A percentile compares a stretch with the other conserved stretches of the same genome.
phyloP scores from a whole-genome alignment of 2,113 vertebrate genomes.

The Morone saxatilis region DNA sequence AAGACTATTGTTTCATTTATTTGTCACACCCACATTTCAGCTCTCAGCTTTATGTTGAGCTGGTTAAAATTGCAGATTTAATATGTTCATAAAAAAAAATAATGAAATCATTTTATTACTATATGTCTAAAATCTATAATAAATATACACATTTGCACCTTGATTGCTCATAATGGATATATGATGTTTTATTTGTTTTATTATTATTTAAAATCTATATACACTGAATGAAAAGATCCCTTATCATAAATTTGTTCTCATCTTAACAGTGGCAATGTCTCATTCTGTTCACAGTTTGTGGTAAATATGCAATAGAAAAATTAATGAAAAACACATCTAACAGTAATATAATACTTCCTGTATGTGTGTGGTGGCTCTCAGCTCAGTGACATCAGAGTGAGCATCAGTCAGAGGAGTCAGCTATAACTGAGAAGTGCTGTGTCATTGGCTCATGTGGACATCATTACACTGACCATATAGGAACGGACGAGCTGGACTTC shows the following conservation, averaged over 20 bases:
- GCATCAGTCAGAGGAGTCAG: background rate
- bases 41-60: background rate
- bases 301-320: background rate
- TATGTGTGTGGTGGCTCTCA: background rate
- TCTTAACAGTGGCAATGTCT: background rate
- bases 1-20: background rate
- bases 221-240: background rate
- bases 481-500: slow-evolving; percentile 5
- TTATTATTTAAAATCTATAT: background rate
- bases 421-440: slow-evolving; percentile 15
- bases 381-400: slow-evolving; percentile 4
- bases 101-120: background rate
- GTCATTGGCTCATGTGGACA: background rate
- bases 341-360: slow-evolving; percentile 16
- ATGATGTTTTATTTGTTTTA: background rate
- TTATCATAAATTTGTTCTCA: background rate
- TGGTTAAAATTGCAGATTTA: background rate
- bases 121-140: background rate
- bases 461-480: background rate
- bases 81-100: background rate
- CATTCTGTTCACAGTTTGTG: background rate
- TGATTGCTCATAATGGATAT: too few species aligned
- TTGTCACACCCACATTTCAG: background rate
- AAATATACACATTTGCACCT: too few species aligned
- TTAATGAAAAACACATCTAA: background rate